Conservation (phyloP, 2,888 invertebrate species). For the Leuctra nigra region DNA sequence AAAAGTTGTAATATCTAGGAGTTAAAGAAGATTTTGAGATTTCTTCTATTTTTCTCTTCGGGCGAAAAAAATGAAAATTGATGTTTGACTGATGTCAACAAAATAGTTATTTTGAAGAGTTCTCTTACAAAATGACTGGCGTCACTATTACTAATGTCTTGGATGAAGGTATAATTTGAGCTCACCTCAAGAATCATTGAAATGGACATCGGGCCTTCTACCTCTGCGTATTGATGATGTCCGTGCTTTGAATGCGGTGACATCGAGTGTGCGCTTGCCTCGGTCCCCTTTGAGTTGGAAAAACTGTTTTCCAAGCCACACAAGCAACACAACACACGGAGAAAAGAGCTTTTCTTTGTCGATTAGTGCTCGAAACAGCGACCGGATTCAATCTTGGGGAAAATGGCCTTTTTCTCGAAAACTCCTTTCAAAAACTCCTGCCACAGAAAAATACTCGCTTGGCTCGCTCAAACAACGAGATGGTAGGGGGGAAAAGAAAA, state of each 20-base stretch:
- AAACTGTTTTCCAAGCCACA: neutral
- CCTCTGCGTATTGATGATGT: too few species aligned
- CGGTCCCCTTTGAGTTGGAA: neutral
- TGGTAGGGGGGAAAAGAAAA: neutral
- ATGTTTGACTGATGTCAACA: too few species aligned
- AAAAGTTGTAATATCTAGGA: too few species aligned
- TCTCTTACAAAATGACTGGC: too few species aligned
- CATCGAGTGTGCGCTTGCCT: neutral
- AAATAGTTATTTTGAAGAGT: too few species aligned
- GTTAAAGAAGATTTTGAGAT: too few species aligned
- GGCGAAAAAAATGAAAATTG: too few species aligned
- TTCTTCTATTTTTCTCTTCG: too few species aligned
- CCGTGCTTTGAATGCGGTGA: neutral
- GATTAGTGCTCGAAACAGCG: conserved; percentile 27
- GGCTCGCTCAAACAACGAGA: neutral
- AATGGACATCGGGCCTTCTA: too few species aligned
- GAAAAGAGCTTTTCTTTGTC: conserved; percentile 30
- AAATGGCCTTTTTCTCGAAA: conserved; percentile 22
- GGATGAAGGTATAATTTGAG: too few species aligned
- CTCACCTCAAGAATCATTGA: too few species aligned
- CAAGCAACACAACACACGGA: conserved; percentile 19
- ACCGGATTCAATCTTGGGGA: conserved; percentile 28
- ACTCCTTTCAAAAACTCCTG: conserved; percentile 14
- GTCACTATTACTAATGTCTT: too few species aligned
- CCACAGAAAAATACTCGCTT: neutral